Evolutionary conservation across 2,888 invertebrate species (phyloP), one percentile per base, ranked within the genome.

Genomic region (Eristalis pertinax): DNA sequence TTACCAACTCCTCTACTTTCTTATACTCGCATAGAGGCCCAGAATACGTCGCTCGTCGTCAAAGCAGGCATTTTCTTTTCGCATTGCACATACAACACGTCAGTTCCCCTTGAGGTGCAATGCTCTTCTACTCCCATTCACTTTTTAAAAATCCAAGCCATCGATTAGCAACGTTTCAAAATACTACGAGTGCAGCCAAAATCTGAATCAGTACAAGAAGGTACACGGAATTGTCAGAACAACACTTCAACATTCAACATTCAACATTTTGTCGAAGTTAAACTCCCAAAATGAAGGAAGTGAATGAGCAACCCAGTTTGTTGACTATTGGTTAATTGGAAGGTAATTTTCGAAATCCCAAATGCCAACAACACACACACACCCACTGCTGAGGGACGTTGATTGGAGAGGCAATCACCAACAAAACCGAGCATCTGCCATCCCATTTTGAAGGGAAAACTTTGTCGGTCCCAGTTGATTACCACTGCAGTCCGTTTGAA

Each of bases 321-420:
- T 43, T 43, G 24, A 43, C 43, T 43, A n/a, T 43, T 26, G 24
- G 26, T 67, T 67, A 67, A 43, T 67, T 67, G 24, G 38, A 67
- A 67, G 67, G 67, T 67, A 43, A 41, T 43, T 67, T 41, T 2
- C 50, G 29, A 68, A 24, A 41, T 13, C 65, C 15, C 24, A 24
- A 38, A 65, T 4, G 13, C 67, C n/a, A 19, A 26, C 50, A 19
- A 4, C 26, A 15, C n/a, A 15, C 26, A 26, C 26, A 4, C 26
- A 15, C n/a, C 7, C 26, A 26, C 26, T 7, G 26, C 5, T n/a
- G 67, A n/a, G n/a, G 0, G 7, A 7, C n/a, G 7, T 7, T 43
- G 7, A 43, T 67, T 67, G 26, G 29, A 56, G 56, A 56, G 22
- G 19, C 19, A 69, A 29, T 69, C 68, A 56, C 1, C 19, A 56